These are phyloP conservation scores for Poecilia latipinna DNA, from an alignment of 2,113 vertebrate genomes.

Conservation along the genomic window DNA sequence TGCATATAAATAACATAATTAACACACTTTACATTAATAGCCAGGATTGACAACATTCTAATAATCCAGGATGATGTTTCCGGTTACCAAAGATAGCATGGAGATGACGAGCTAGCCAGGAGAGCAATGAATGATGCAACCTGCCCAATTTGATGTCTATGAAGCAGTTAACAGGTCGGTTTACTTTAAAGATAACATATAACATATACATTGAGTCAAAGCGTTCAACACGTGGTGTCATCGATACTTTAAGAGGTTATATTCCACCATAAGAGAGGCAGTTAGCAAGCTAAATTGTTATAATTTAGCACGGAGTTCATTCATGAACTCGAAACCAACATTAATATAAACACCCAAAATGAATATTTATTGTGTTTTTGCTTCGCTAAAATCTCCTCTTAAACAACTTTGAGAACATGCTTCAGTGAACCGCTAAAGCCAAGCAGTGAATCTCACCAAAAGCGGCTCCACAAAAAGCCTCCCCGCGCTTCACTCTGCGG, in stretches of 20 bases:
- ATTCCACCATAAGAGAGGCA: not conserved
- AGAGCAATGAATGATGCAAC: not conserved
- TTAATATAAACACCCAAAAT: not conserved
- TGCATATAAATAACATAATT: not conserved
- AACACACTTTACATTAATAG: not conserved
- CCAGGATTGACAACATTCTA: not conserved
- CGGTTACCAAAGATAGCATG: not conserved
- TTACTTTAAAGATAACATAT: not conserved
- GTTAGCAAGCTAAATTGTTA: conserved; percentile 25
- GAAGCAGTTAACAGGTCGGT: not conserved
- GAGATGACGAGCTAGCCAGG: conserved; percentile 1
- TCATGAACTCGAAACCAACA: not conserved
- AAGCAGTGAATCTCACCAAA: conserved; percentile 52
- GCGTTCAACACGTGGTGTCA: not conserved
- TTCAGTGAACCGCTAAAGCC: not conserved
- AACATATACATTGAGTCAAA: not conserved
- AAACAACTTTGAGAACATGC: conserved; percentile 5
- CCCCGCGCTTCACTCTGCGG: conserved; percentile 10
- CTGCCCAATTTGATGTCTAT: not conserved
- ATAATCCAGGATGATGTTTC: not conserved
- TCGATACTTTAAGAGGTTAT: not conserved
- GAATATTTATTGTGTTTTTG: not conserved
- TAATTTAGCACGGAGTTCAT: not conserved
- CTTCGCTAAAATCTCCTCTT: not conserved
- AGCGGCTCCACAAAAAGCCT: conserved; percentile 16